Evolutionary conservation across 1,140 invertebrate genomes (phyloP).

Genomic region (Drosophila ogumai): DNA sequence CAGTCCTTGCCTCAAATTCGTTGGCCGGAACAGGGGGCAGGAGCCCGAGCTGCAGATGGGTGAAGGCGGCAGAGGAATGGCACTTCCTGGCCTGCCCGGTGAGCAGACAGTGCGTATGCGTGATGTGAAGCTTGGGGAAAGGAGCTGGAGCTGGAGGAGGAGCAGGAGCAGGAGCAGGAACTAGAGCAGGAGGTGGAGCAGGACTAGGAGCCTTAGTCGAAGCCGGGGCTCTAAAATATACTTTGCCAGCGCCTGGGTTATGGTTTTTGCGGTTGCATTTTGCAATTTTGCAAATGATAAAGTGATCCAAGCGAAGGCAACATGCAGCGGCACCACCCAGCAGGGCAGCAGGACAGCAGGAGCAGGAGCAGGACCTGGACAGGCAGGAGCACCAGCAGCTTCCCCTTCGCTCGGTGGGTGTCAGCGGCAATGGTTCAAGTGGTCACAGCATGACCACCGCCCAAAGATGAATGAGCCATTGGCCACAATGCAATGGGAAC

Average conservation of each 20-base stretch:
- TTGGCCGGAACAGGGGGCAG: conserved; percentile 9
- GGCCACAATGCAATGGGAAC: conserved; percentile 60
- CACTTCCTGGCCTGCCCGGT: conserved; percentile 54
- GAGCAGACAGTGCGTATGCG: conserved; percentile 69
- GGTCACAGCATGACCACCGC: conserved; percentile 70
- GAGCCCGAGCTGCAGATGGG: neutral
- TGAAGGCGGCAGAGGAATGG: conserved; percentile 4
- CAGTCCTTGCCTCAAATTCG: conserved; percentile 27
- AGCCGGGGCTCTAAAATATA: conserved; percentile 66
- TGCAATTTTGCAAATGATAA: conserved; percentile 82
- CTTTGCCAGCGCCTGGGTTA: conserved; percentile 76
- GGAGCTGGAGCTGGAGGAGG: neutral
- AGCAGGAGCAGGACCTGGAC: neutral
- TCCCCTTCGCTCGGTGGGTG: conserved; percentile 36
- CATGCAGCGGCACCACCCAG: conserved; percentile 16
- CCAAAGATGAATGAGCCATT: conserved; percentile 75
- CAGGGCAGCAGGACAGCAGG: neutral
- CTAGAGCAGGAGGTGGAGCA: neutral
- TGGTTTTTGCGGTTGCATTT: conserved; percentile 81
- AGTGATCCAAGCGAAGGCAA: conserved; percentile 61
- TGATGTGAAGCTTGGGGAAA: conserved; percentile 22
- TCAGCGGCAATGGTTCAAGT: conserved; percentile 71
- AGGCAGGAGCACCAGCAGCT: neutral
- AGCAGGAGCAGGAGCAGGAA: neutral
- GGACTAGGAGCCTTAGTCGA: no score